These are phyloP conservation scores for Punctoribates punctum DNA, from an alignment of 2,888 invertebrate species.

Conservation along the genomic window DNA sequence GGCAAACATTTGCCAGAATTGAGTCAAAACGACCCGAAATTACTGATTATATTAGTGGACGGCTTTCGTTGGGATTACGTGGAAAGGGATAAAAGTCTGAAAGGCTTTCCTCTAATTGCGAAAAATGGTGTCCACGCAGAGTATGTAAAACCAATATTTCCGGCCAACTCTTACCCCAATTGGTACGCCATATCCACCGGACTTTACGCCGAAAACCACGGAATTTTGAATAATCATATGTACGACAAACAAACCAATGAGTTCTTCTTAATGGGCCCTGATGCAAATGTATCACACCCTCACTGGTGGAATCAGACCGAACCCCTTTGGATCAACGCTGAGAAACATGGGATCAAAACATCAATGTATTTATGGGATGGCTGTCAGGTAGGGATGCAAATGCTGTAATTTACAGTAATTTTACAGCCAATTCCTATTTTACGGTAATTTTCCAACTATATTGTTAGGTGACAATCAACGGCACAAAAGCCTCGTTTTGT, in stretches of 20 bases:
- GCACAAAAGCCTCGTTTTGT: too few relatives aligned
- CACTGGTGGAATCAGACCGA: conserved; percentile 49
- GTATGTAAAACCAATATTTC: conserved; percentile 47
- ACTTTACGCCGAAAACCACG: conserved; percentile 53
- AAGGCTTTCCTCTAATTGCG: conserved; percentile 45
- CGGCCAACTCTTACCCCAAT: conserved; percentile 48
- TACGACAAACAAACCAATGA: conserved; percentile 51
- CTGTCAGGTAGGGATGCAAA: too few relatives aligned
- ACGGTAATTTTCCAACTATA: too few relatives aligned
- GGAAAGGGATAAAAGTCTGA: background rate
- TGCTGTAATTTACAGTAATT: too few relatives aligned
- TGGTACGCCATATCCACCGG: conserved; percentile 47
- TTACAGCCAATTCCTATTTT: too few relatives aligned
- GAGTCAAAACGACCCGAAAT: conserved; percentile 31
- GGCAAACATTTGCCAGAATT: background rate
- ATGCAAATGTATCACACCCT: conserved; percentile 46
- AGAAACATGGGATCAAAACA: conserved; percentile 46
- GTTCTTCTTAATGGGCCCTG: conserved; percentile 46
- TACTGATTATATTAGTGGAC: conserved; percentile 41
- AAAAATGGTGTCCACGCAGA: conserved; percentile 47
- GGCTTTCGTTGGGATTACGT: conserved; percentile 43
- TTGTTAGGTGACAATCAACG: too few relatives aligned
- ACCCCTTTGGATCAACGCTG: conserved; percentile 49
- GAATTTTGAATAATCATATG: conserved; percentile 54
- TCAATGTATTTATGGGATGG: conserved; percentile 47